These are phyloP conservation scores for Aphodius granarius DNA, from an alignment of 2,888 invertebrate genomes.

Conservation along the genomic window DNA sequence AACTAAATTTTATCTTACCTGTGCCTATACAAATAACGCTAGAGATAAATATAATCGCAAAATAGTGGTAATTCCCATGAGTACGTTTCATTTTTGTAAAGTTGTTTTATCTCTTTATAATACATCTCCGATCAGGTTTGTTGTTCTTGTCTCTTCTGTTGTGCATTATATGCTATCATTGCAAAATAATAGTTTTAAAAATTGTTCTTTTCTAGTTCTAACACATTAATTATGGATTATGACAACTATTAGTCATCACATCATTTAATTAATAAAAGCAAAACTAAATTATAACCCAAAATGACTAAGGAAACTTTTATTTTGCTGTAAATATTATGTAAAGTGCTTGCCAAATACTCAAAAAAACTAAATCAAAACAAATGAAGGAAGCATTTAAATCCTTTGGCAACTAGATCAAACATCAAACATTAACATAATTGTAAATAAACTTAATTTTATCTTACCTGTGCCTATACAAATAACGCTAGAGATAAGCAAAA, in stretches of 20 bases:
- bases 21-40: neutral
- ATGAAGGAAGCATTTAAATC: neutral
- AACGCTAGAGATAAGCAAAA: neutral
- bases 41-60: neutral
- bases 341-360: neutral
- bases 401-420: neutral
- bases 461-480: constrained; percentile 1
- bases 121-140: constrained; percentile 61
- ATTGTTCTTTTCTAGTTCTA: no score
- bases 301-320: neutral
- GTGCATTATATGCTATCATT: no score
- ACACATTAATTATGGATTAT: neutral
- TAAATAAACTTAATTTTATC: constrained; percentile 5
- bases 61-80: constrained; percentile 2
- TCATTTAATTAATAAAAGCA: neutral
- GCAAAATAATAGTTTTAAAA: no score
- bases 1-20: constrained; percentile 5
- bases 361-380: neutral
- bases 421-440: neutral
- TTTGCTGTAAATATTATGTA: neutral
- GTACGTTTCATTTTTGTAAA: neutral
- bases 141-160: constrained; percentile 12
- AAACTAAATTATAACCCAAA: no score
- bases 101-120: constrained; percentile 50
- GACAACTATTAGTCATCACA: constrained; percentile 5